Conservation (phyloP, 2,797 vertebrate species). For the Catostomus latipinnis region DNA sequence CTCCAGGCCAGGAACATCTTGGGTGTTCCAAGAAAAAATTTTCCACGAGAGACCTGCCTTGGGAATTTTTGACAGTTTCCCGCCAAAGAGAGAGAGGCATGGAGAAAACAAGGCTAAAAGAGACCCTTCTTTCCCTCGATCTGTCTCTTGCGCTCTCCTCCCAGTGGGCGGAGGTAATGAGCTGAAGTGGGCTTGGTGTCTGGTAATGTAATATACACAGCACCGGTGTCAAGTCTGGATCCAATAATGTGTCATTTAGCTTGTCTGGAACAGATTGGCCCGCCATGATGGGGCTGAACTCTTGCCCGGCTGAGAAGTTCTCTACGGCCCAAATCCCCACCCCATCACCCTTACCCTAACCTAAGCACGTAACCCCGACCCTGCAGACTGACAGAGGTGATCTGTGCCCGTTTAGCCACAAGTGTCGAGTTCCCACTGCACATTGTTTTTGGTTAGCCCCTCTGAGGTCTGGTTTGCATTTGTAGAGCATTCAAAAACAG, state of each 20-base stretch:
- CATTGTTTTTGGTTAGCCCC: constrained; percentile 8
- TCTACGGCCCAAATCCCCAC: constrained; percentile 80
- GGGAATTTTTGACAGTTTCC: constrained; percentile 88
- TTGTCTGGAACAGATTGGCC: constrained; percentile 99
- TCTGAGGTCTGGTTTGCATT: constrained; percentile 47
- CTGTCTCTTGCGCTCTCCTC: constrained; percentile 66
- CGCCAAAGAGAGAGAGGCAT: constrained; percentile 43
- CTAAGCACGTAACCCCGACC: constrained; percentile 37
- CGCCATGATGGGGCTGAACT: constrained; percentile 95
- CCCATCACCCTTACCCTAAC: constrained; percentile 62
- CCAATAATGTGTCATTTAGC: constrained; percentile 99
- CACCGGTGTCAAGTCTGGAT: constrained; percentile 97
- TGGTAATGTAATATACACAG: constrained; percentile 89
- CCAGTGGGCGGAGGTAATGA: constrained; percentile 85
- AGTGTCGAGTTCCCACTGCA: constrained; percentile 17
- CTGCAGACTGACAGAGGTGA: constrained; percentile 45
- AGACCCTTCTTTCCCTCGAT: constrained; percentile 57
- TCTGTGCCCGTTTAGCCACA: constrained; percentile 30
- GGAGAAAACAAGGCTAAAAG: background rate
- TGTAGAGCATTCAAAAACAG: constrained; percentile 41
- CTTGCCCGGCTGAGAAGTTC: constrained; percentile 94
- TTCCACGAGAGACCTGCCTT: constrained; percentile 77
- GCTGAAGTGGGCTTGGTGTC: constrained; percentile 93
- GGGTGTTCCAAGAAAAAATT: constrained; percentile 76
- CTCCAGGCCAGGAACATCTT: constrained; percentile 77